Percentiles rank a stretch among this genome's conserved stretches.
phyloP scores from a whole-genome alignment of 2,113 vertebrate species.

The Scytalopus superciliaris region DNA sequence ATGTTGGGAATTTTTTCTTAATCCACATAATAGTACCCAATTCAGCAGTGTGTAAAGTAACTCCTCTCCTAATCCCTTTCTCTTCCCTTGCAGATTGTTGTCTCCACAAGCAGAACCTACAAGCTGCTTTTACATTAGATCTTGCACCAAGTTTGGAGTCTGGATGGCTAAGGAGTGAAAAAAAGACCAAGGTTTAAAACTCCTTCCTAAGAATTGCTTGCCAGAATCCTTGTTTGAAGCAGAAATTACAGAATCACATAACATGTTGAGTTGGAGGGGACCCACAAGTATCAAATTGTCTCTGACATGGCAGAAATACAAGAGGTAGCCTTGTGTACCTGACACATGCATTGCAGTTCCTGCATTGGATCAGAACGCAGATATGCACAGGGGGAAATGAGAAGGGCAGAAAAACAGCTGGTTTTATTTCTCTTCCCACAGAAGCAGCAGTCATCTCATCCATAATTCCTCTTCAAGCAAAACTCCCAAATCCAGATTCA shows the following conservation, averaged over 20 bases:
- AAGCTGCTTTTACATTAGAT: background rate
- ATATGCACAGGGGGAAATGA: background rate
- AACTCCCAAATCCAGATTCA: background rate
- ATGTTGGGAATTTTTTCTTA: background rate
- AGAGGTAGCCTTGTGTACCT: background rate
- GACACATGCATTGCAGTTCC: background rate
- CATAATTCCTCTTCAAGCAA: background rate
- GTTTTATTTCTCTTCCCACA: background rate
- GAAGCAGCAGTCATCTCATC: background rate
- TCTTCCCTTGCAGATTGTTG: background rate
- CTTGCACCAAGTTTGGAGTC: background rate
- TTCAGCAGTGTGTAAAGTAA: background rate
- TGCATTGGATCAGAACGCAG: background rate
- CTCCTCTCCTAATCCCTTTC: background rate
- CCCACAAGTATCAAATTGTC: background rate
- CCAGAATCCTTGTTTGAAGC: background rate
- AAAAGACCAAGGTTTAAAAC: background rate
- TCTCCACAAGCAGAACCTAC: background rate
- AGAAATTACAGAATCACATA: background rate
- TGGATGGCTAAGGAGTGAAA: background rate
- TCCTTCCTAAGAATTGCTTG: background rate
- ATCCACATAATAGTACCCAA: background rate
- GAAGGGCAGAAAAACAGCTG: background rate
- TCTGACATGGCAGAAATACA: background rate
- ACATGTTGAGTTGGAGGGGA: background rate